phyloP scores from a whole-genome alignment of 2,797 vertebrate genomes.

The Adelosebastes latens region DNA sequence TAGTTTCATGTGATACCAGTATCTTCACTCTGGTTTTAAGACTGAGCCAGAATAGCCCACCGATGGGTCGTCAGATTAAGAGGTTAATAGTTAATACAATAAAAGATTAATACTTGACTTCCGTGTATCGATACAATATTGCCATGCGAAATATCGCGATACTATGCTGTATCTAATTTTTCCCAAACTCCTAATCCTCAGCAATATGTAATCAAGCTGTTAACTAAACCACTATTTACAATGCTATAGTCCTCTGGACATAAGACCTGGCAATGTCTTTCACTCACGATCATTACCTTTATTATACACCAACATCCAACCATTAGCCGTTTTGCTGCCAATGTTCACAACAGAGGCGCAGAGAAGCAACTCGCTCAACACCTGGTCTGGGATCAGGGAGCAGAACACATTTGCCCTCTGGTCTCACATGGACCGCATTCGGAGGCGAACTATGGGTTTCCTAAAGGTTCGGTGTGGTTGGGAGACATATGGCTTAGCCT shows the following conservation, averaged over 20 bases:
- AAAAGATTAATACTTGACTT: too few species aligned
- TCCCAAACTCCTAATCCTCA: not conserved
- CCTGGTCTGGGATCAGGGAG: constrained; percentile 80
- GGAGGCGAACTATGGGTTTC: constrained; percentile 67
- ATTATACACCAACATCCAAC: constrained; percentile 23
- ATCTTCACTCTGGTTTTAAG: too few species aligned
- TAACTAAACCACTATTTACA: not conserved
- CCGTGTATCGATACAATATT: too few species aligned
- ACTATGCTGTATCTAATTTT: too few species aligned
- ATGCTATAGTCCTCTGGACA: not conserved
- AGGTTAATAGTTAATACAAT: too few species aligned
- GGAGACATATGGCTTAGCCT: constrained; percentile 84
- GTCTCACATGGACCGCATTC: constrained; percentile 70
- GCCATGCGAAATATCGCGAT: accelerated
- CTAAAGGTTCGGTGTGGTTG: constrained; percentile 81
- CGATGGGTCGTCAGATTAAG: too few species aligned
- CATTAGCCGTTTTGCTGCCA: constrained; percentile 60
- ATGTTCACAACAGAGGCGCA: constrained; percentile 61
- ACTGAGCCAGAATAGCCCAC: accelerated
- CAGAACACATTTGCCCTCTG: constrained; percentile 66
- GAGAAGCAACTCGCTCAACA: constrained; percentile 75
- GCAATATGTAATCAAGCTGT: constrained; percentile 11
- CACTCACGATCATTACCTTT: constrained; percentile 49
- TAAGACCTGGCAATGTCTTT: constrained; percentile 26
- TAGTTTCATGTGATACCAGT: too few species aligned